Evolutionary conservation across 1,140 invertebrate species (phyloP), one percentile per base, ranked within the genome.

Genomic region (Drosophila arawakana): DNA sequence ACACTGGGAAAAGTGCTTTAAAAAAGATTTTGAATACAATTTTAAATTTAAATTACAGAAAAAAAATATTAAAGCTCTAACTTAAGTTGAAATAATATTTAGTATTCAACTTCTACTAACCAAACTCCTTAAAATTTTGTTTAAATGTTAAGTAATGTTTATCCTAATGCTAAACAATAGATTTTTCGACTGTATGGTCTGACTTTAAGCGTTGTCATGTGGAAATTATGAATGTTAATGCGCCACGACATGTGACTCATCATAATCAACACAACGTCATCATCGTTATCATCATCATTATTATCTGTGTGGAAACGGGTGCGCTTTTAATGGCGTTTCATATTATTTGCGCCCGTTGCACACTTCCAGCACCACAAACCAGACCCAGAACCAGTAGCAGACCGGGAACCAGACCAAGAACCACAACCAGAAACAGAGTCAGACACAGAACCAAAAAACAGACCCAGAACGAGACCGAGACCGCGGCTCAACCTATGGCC

Each of bases 191-290:
- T 30, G 25, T 71, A 60, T 60, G 61, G 39, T 9, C 39, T 66
- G 69, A 57, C 59, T 61, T 49, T 46, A 44, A 81, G 66, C 74
- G 82, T 83, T 78, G 76, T 67, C 83, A 89, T 88, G 83, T 84
- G 85, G 61, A 88, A 89, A 84, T 88, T 89, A 84, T 88, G 83
- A 89, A 88, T 81, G 80, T 84, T 81, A 89, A 88, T 89, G 84
- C 84, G 69, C 11, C 72, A 47, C 43, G 44, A 44, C 62, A 62
- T 84, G 75, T 89, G 84, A 89, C 85, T 89, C 84, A 89, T 89
- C 84, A 90, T 78, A 89, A 89, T 83, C 83, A 86, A 76, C 58
- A 61, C 49, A 18, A 30, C 54, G 47, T 58, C 25, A 30, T 81
- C 75, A 89, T 81, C 80, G 80, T 55, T 54, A 55, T 50, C 47